Evolutionary conservation across 2,888 invertebrate genomes (phyloP), one percentile per base, ranked within the genome.

Genomic region (Heliconius ismenius): DNA sequence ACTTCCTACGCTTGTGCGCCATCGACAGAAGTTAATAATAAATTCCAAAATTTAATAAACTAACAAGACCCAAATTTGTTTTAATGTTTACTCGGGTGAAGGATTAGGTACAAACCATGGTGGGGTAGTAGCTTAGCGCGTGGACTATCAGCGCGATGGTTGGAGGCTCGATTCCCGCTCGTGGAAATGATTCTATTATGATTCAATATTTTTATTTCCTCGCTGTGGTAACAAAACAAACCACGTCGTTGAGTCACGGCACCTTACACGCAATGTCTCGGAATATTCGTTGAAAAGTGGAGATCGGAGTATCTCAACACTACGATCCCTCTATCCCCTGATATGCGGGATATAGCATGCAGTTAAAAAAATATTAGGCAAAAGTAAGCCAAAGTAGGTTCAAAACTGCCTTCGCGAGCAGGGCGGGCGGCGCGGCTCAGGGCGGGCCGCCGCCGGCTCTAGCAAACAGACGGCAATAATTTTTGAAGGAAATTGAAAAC

Each of bases 401-500:
- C 68, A 36, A n/a, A 67, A 65, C 24, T 10, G 26, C 21, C 24
- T 15, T 15, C 6, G 36, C n/a, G 36, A 21, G 62, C 26, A 24
- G 39, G 32, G 43, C 60, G 72, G 62, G 73, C 26, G 32, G 6
- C 32, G 32, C 32, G 32, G 32, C 32, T 32, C 26, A 28, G 39
- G 26, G 43, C 63, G 69, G 62, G 73, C 26, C 58, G 68, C 76
- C 73, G 74, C 69, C 75, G 75, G 62, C 73, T 54, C 75, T 75
- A 73, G 77, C 83, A 84, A 85, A 86, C 85, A 85, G 82, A 84
- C 81, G 82, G 80, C 84, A 86, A 86, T 88, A 85, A 86, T 84
- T 89, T 87, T 85, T 80, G 81, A 84, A 85, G 79, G 82, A 86
- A 87, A 89, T 89, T 87, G 87, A 88, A 90, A 87, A 86, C 84